Percentiles rank a stretch among this genome's conserved stretches.
Evolutionary conservation across 2,888 invertebrate species (phyloP).

Genomic region (Vanessa cardui): DNA sequence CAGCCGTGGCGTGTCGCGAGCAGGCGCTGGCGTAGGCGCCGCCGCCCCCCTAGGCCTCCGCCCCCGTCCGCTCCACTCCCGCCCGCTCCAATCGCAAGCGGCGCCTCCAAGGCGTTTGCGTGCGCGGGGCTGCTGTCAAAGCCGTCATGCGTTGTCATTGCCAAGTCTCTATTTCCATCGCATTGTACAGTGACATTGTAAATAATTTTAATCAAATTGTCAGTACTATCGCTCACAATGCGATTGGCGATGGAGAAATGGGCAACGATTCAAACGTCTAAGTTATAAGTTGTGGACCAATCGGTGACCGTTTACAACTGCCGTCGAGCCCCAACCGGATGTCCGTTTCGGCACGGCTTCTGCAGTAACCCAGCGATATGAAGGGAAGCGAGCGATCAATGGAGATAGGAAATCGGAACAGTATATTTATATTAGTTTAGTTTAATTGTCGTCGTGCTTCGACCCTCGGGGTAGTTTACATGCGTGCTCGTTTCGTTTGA

Average conservation of each 20-base stretch:
- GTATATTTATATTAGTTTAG: conserved; percentile 20
- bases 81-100: too few species aligned
- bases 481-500: background rate
- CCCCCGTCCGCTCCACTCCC: background rate
- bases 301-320: too few species aligned
- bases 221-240: too few species aligned
- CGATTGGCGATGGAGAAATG: too few species aligned
- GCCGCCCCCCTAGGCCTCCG: conserved; percentile 83
- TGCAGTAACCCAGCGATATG: background rate
- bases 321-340: too few species aligned
- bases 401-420: conserved; percentile 16
- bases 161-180: too few species aligned
- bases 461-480: conserved; percentile 26
- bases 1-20: conserved; percentile 93
- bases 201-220: too few species aligned
- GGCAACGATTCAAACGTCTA: too few species aligned
- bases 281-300: too few species aligned
- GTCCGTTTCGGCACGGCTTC: too few species aligned
- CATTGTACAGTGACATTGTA: too few species aligned
- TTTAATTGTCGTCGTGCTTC: conserved; percentile 24
- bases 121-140: background rate
- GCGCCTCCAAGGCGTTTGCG: conserved; percentile 17
- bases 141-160: too few species aligned
- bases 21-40: conserved; percentile 98
- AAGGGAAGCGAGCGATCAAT: conserved; percentile 1